phyloP scores from a whole-genome alignment of 2,797 vertebrate genomes.

The Arrhamphus sclerolepis region DNA sequence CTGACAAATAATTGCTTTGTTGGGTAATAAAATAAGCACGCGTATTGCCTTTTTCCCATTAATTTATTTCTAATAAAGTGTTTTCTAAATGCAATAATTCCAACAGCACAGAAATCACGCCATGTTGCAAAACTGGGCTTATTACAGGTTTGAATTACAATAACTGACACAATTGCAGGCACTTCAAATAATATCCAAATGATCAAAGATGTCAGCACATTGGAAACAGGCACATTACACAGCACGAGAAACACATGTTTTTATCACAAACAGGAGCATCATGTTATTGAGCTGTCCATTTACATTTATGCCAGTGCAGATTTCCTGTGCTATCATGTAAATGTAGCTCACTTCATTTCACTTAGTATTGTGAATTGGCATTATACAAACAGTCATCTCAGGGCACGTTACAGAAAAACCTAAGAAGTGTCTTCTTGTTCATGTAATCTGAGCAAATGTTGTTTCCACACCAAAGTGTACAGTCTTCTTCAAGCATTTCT shows the following conservation, averaged over 20 bases:
- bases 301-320: conserved; percentile 14
- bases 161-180: background rate
- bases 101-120: too few relatives aligned
- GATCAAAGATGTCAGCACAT: background rate
- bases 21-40: background rate
- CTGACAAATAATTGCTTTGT: background rate
- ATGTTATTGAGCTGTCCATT: conserved; percentile 10
- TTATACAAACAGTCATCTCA: too few relatives aligned
- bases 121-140: background rate
- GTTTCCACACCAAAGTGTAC: conserved; percentile 11
- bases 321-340: conserved; percentile 26
- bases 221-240: background rate
- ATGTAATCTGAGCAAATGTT: conserved; percentile 26
- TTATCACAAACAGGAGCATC: conserved; percentile 13
- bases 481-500: conserved; percentile 3
- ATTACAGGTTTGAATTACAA: background rate
- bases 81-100: too few relatives aligned
- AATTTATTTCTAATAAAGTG: too few relatives aligned
- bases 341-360: too few relatives aligned
- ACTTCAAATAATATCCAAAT: background rate
- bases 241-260: conserved; percentile 4
- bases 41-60: background rate
- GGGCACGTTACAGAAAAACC: too few relatives aligned
- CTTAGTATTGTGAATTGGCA: too few relatives aligned
- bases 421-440: conserved; percentile 15